Conservation (phyloP, 2,888 invertebrate species). For the Brassicogethes aeneus region DNA sequence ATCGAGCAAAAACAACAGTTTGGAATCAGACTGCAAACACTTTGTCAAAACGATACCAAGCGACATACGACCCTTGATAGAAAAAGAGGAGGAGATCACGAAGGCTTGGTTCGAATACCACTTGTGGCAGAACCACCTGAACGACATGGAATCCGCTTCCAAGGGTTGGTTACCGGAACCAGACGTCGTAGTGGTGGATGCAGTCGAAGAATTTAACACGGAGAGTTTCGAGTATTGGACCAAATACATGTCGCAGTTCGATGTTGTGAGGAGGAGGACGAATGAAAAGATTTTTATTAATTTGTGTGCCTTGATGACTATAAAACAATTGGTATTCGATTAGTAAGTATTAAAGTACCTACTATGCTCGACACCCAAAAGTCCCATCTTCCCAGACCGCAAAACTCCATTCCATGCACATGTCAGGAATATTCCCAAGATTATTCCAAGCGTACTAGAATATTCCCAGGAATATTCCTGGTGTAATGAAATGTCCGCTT, state of each 20-base stretch:
- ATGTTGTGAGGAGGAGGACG: constrained; percentile 13
- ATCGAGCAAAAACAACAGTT: no score
- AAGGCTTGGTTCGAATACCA: constrained; percentile 26
- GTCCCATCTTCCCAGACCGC: constrained; percentile 8
- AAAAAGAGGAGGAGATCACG: constrained; percentile 13
- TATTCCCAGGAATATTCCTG: no score
- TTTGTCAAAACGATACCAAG: no score
- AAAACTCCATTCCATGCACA: no score
- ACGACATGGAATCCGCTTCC: constrained; percentile 27
- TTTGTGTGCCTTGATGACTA: constrained; percentile 30
- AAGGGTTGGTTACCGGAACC: constrained; percentile 26
- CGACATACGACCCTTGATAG: no score
- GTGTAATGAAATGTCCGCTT: no score
- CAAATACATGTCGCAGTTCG: constrained; percentile 15
- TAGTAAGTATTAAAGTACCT: constrained; percentile 28
- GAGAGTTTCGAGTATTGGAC: constrained; percentile 12
- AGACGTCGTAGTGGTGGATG: constrained; percentile 3
- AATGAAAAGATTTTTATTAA: constrained; percentile 27
- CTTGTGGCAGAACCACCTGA: constrained; percentile 28
- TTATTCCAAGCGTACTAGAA: no score
- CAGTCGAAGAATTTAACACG: constrained; percentile 1
- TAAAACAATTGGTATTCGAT: constrained; percentile 36
- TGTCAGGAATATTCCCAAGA: no score
- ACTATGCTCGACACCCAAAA: constrained; percentile 22
- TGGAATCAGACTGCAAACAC: no score